Evolutionary conservation across 2,113 vertebrate genomes (phyloP), one percentile per base, ranked within the genome.

Genomic region (Zapus hudsonius): DNA sequence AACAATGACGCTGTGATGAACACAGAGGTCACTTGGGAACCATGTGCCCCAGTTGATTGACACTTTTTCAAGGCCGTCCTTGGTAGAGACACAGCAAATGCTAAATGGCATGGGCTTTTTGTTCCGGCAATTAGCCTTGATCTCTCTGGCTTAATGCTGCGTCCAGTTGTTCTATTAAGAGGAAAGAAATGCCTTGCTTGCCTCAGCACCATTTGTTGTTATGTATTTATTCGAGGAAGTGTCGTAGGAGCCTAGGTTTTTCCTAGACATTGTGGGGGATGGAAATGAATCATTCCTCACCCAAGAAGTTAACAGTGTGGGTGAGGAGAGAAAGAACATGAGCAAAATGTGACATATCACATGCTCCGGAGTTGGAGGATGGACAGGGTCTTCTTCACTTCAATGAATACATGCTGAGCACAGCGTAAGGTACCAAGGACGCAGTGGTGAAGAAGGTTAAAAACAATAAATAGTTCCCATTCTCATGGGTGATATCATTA

Each of bases 61-160:
- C 69, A 10, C 12, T 69, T 63, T n/a, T 11, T 94, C 40, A 76
- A 89, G 80, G 42, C 80, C 1, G 38, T 79, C 91, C 52, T 79
- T 66, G 93, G 13, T 22, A 20, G 38, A 82, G 85, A 52, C 0
- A 2, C 0, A 27, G 19, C 61, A 52, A 73, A 84, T 15, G 90
- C 79, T 76, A 86, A 86, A 63, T 59, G 80, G 44, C 90, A n/a
- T 76, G 13, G 70, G 1, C 61, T 52, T 42, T 86, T 91, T 0
- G 4, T 93, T 92, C 82, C 23, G 9, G 25, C 31, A 93, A 93
- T 96, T 93, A 94, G 67, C 70, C 88, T 96, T 96, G 8, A 67
- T 93, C 92, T 96, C 78, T 94, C 63, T 22, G 59, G 29, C 1
- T 90, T 74, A 89, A 92, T 75, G 81, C 10, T 57, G 22, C 78